phyloP scores from a whole-genome alignment of 2,888 invertebrate genomes.

The Nineta flava region DNA sequence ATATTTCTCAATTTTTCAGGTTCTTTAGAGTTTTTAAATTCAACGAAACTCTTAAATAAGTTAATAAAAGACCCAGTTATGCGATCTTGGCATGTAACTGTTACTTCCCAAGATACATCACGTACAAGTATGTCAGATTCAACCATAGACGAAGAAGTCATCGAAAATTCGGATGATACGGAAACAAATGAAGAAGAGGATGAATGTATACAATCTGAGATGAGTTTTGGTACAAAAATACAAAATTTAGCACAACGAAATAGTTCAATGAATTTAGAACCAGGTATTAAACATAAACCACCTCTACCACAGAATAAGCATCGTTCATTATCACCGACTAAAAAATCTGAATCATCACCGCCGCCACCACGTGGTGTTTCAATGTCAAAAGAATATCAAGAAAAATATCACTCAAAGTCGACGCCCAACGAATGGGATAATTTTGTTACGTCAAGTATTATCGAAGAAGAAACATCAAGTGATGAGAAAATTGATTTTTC shows the following conservation, averaged over 20 bases:
- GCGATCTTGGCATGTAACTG: slow-evolving; percentile 1
- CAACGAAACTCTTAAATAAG: slow-evolving; percentile 20
- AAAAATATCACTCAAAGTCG: background rate
- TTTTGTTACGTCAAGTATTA: too few species aligned
- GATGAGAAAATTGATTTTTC: too few species aligned
- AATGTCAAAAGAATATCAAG: background rate
- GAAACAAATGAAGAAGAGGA: slow-evolving; percentile 1
- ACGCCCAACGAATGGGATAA: too few species aligned
- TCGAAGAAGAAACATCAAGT: too few species aligned
- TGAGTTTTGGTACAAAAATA: slow-evolving; percentile 10
- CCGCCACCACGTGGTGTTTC: background rate
- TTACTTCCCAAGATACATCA: slow-evolving; percentile 12
- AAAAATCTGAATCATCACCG: background rate
- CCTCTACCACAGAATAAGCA: slow-evolving; percentile 20
- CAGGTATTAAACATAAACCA: slow-evolving; percentile 24
- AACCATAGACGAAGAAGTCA: slow-evolving; percentile 6
- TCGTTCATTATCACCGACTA: background rate
- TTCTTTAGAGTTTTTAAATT: slow-evolving; percentile 13
- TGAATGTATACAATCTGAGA: slow-evolving; percentile 7
- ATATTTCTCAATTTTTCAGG: too few species aligned
- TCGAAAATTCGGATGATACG: slow-evolving; percentile 1
- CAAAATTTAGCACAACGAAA: slow-evolving; percentile 8
- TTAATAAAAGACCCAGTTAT: slow-evolving; percentile 21
- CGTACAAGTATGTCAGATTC: slow-evolving; percentile 6
- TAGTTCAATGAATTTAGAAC: slow-evolving; percentile 15